phyloP scores from a whole-genome alignment of 2,113 vertebrate species.

The Panthera tigris region DNA sequence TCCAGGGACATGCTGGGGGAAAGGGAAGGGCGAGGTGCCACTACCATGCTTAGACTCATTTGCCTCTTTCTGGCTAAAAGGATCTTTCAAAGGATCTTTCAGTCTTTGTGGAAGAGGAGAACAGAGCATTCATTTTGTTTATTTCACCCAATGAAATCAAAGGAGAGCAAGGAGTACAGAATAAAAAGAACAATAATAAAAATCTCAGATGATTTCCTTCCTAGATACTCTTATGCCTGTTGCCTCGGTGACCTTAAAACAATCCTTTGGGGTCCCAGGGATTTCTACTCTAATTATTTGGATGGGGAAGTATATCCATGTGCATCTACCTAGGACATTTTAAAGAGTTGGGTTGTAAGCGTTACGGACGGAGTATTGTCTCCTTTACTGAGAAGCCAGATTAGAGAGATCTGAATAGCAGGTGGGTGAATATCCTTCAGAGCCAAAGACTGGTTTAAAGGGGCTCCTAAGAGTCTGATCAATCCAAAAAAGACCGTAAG shows the following conservation, averaged over 20 bases:
- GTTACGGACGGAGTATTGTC: not conserved
- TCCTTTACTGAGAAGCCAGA: not conserved
- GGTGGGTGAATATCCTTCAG: not conserved
- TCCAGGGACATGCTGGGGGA: not conserved
- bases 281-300: not conserved
- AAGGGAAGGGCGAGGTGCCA: not conserved
- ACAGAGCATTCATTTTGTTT: not conserved
- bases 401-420: not conserved
- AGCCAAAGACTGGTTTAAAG: not conserved
- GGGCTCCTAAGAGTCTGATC: not conserved
- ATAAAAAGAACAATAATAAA: not conserved
- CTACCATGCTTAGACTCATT: not conserved
- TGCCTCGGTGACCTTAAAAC: not conserved
- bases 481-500: not conserved
- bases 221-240: not conserved
- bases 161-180: not conserved
- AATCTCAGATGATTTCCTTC: not conserved
- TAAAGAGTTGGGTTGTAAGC: not conserved
- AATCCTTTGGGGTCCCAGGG: not conserved
- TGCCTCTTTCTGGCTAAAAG: slow-evolving; percentile 5
- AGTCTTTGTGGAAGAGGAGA: not conserved
- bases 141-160: slow-evolving; percentile 1
- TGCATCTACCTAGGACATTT: not conserved
- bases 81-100: not conserved
- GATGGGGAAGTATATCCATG: not conserved